Base-by-base conservation (phyloP, 2,797 vertebrate genomes). In the Enteromius fasciolatus region DNA sequence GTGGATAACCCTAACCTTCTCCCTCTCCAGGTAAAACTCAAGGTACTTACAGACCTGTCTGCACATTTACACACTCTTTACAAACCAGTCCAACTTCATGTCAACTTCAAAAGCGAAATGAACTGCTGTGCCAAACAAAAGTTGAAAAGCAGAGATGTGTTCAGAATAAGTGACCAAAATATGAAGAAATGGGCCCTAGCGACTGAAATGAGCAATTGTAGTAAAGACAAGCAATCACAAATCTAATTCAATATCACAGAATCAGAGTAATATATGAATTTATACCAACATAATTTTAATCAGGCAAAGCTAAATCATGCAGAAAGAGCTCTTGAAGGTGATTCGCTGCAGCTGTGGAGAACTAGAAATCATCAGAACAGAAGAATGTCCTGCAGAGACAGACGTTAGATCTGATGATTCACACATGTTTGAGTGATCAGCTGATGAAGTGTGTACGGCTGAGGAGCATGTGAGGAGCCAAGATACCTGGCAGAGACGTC, bases 401-500 rank as follows among this genome's bases (percentile, higher is more conserved):
- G 59, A 15, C 23, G 1, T 12, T 11, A 23, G 20, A 54, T n/a
- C 20, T 57, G 54, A 11, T 23, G 54, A 57, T 23, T 23, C n/a
- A 57, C 20, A 23, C n/a, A n/a, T 54, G 9, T 57, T 10, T 57
- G 3, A 57, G 54, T 11, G 54, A 23, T 54, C 52, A 9, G 52
- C 3, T n/a, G 18, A 10, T 4, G 20, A 5, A 48, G 46, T 17
- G 46, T 48, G 44, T 15, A 46, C 46, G 14, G 14, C 46, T 50
- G 48, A 50, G 5, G 57, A 64, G 7, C 25, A 3, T 1, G 17
- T 25, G 52, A 31, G 18, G 23, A 28, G 25, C 0, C 7, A 5
- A 39, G 89, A 92, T 96, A 99, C 98, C 98, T 98, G 92, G 97
- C 96, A 5, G 97, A 99, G 61, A 98, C 94, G 23, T 96, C 95